These are phyloP conservation scores for Tachuris rubrigastra DNA, from an alignment of 2,113 vertebrate species.

Conservation along the genomic window DNA sequence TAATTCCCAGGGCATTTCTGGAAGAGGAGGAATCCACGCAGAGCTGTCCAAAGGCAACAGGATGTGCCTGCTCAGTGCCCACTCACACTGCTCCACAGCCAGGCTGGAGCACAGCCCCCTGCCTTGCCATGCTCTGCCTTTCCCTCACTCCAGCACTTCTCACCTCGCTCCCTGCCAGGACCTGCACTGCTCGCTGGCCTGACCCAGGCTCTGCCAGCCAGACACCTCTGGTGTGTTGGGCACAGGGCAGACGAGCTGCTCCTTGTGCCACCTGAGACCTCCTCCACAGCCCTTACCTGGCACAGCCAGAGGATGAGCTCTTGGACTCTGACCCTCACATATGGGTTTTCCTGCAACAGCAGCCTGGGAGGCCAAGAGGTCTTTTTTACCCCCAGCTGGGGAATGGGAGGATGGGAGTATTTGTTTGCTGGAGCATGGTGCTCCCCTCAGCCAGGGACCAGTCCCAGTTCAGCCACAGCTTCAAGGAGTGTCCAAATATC, in stretches of 20 bases:
- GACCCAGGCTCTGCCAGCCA: not conserved
- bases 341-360: not conserved
- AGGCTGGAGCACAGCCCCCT: not conserved
- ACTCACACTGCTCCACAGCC: not conserved
- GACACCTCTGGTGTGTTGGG: not conserved
- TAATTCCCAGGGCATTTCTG: not conserved
- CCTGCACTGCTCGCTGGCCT: fast-evolving
- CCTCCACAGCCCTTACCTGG: not conserved
- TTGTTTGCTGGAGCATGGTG: not conserved
- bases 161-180: not conserved
- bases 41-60: not conserved
- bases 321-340: not conserved
- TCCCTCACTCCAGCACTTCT: not conserved
- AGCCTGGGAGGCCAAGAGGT: not conserved
- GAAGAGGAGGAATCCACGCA: not conserved
- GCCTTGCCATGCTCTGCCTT: not conserved
- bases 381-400: not conserved
- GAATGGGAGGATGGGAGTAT: not conserved
- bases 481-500: not conserved
- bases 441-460: not conserved
- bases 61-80: not conserved
- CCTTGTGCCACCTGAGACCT: not conserved
- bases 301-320: not conserved
- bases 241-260: not conserved
- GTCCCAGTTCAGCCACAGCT: not conserved